Evolutionary conservation across 2,888 invertebrate genomes (phyloP).

Genomic region (Leptinotarsa juncta): DNA sequence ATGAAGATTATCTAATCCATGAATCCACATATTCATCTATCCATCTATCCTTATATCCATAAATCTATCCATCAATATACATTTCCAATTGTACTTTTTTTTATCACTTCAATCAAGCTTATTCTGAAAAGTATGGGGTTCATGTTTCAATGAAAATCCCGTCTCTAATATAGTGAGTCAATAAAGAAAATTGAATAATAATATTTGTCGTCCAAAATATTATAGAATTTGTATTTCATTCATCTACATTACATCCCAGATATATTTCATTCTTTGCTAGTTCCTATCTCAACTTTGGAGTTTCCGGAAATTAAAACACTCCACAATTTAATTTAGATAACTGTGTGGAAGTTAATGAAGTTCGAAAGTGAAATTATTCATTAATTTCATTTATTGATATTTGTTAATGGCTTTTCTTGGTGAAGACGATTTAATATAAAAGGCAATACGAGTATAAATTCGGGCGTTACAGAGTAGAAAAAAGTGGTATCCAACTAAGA

Average conservation of each 20-base stretch:
- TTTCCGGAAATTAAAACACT: slow-evolving; percentile 45
- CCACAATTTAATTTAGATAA: slow-evolving; percentile 45
- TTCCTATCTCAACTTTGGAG: slow-evolving; percentile 40
- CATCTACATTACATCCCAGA: neutral
- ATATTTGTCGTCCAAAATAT: neutral
- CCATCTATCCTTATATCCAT: too few species aligned
- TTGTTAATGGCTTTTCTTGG: slow-evolving; percentile 35
- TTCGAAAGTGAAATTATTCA: slow-evolving; percentile 42
- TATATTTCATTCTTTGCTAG: slow-evolving; percentile 17
- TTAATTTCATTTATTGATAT: slow-evolving; percentile 42
- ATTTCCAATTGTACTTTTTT: too few species aligned
- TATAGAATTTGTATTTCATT: neutral
- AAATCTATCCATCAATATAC: too few species aligned
- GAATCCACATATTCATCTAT: too few species aligned
- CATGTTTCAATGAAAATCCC: too few species aligned
- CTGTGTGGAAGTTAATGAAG: slow-evolving; percentile 38
- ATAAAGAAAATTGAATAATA: too few species aligned
- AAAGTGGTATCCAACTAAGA: neutral
- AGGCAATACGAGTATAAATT: neutral
- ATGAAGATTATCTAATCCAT: too few species aligned
- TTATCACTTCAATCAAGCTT: too few species aligned
- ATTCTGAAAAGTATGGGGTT: too few species aligned
- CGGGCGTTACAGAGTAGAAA: neutral
- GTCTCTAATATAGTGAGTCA: too few species aligned
- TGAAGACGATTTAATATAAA: slow-evolving; percentile 4